Percentiles rank a stretch among this genome's conserved stretches.
These are phyloP conservation scores for Odobenus rosmarus DNA, from an alignment of 2,113 vertebrate species.

Conservation along the genomic window DNA sequence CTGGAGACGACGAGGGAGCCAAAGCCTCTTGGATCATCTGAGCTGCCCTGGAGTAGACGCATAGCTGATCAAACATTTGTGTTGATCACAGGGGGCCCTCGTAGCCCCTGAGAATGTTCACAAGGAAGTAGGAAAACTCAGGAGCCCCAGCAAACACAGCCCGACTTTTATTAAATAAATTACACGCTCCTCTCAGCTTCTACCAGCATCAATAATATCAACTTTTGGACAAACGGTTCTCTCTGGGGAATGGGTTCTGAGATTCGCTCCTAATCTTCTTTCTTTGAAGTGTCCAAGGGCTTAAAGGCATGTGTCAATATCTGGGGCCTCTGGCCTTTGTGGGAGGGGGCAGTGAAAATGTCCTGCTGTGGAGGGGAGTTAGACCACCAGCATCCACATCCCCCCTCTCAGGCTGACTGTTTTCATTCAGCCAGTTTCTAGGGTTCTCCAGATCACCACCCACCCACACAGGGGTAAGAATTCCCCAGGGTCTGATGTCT, in stretches of 20 bases:
- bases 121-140: constrained; percentile 72
- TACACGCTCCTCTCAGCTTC: constrained; percentile 74
- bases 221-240: constrained; percentile 83
- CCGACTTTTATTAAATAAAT: constrained; percentile 83
- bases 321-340: constrained; percentile 77
- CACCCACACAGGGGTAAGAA: background rate
- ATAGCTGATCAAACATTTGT: constrained; percentile 81
- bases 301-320: constrained; percentile 86
- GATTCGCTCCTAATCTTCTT: constrained; percentile 84
- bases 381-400: constrained; percentile 54
- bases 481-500: background rate
- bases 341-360: constrained; percentile 59
- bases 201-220: constrained; percentile 84
- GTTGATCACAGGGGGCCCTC: constrained; percentile 72
- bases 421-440: background rate
- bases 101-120: constrained; percentile 57
- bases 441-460: background rate
- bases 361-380: background rate
- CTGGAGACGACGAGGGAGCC: constrained; percentile 74
- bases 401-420: background rate
- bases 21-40: constrained; percentile 67
- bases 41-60: constrained; percentile 76
- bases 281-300: constrained; percentile 87
- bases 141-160: constrained; percentile 70
- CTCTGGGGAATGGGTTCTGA: constrained; percentile 85